Evolutionary conservation across 2,113 vertebrate species (phyloP), one percentile per base, ranked within the genome.

Genomic region (Neofelis nebulosa): DNA sequence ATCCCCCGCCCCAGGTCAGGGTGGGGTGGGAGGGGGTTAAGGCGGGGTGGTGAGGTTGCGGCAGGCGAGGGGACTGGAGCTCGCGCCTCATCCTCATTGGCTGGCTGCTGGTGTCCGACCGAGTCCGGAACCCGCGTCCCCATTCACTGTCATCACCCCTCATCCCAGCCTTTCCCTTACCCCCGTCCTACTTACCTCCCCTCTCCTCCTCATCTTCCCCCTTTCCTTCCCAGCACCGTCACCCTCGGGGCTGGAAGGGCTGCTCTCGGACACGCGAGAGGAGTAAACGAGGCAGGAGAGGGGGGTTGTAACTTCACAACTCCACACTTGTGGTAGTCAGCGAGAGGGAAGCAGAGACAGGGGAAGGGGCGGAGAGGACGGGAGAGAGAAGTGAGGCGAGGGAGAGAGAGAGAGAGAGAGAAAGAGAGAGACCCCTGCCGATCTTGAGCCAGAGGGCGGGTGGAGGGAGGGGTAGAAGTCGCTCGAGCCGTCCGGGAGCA

Each of bases 221-320:
- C 66, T 69, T 45, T 10, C 82, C 89, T 55, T 63, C 33, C 65
- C 52, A 25, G 80, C 80, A 15, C 84, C 52, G 66, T 38, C 88
- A 13, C 88, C 91, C 66, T 55, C 61, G 52, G 92, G 96, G 63
- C 79, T 88, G 93, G 55, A n/a, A 66, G 45, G 71, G 63, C 89
- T 1, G 82, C 55, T 48, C 85, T 33, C 31, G 14, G 76, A 33
- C 84, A 0, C 90, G 82, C 79, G 36, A 25, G 97, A 93, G 98
- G 97, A 98, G 99, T 98, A 98, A 97, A 98, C 98, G 98, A 98
- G 99, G 98, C 98, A 65, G 98, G 98, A 89, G 98, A 98, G 98
- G 99, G 97, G 98, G 98, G 98, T 98, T 97, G 99, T 98, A 99
- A 99, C 99, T 99, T 99, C 99, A 95, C 98, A 97, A 97, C 90